Evolutionary conservation across 2,888 invertebrate species (phyloP).

Genomic region (Leucophora obtusa): DNA sequence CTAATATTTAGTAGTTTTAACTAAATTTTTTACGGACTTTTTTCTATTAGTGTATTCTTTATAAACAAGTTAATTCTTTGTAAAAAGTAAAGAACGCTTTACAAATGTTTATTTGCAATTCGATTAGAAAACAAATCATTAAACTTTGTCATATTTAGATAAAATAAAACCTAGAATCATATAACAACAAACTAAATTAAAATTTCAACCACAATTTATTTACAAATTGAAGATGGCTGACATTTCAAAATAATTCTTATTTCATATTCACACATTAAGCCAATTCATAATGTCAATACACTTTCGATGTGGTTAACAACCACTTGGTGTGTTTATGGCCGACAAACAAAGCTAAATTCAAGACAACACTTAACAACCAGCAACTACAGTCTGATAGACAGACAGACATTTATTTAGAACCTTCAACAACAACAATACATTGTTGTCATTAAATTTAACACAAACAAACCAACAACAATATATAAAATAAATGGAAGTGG

Average conservation of each 20-base stretch:
- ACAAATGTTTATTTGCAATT: too few species aligned
- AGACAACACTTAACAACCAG: constrained; percentile 8
- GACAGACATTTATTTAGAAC: constrained; percentile 34
- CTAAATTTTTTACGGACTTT: too few species aligned
- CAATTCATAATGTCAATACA: constrained; percentile 54
- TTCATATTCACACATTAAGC: constrained; percentile 37
- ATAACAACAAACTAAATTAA: background rate
- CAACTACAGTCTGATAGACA: constrained; percentile 1
- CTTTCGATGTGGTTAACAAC: constrained; percentile 57
- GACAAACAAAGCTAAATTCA: constrained; percentile 55
- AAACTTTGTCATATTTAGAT: too few species aligned
- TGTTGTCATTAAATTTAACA: constrained; percentile 30
- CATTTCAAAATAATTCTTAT: constrained; percentile 31
- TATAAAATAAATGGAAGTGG: constrained; percentile 48
- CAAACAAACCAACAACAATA: constrained; percentile 27
- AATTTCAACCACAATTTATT: constrained; percentile 46
- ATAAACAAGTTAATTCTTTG: too few species aligned
- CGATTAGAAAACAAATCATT: too few species aligned
- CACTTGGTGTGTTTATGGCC: constrained; percentile 53
- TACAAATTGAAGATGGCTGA: constrained; percentile 54
- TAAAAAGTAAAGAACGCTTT: too few species aligned
- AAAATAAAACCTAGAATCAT: too few species aligned
- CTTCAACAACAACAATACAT: constrained; percentile 36
- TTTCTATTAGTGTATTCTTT: too few species aligned
- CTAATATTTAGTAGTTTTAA: too few species aligned